phyloP scores from a whole-genome alignment of 1,140 invertebrate species.

The Orius insidiosus region DNA sequence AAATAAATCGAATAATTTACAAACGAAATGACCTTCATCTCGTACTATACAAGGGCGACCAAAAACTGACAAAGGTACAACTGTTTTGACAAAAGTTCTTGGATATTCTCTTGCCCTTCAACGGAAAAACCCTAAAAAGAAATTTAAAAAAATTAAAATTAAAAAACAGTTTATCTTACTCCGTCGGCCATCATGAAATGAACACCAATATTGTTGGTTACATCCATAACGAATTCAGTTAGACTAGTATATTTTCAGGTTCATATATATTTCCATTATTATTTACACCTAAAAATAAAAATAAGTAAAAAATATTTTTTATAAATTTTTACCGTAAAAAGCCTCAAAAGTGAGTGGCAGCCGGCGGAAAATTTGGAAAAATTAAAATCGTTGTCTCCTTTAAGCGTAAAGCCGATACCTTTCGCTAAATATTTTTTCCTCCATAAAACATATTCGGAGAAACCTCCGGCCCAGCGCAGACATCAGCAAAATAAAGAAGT shows the following conservation, averaged over 20 bases:
- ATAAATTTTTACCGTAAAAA: conserved; percentile 60
- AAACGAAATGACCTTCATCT: conserved; percentile 77
- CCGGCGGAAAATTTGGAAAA: conserved; percentile 77
- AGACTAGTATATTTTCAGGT: conserved; percentile 61
- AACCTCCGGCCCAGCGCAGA: conserved; percentile 95
- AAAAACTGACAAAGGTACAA: conserved; percentile 89
- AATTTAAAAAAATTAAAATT: conserved; percentile 6
- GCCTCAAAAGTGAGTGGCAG: conserved; percentile 81
- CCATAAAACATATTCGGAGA: conserved; percentile 90
- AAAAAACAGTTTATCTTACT: conserved; percentile 31
- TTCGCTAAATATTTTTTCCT: conserved; percentile 72
- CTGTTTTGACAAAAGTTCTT: conserved; percentile 91
- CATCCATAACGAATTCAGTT: conserved; percentile 49
- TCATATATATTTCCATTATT: conserved; percentile 82
- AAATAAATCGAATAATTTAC: conserved; percentile 92
- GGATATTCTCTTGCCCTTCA: conserved; percentile 85
- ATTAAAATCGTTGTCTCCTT: conserved; percentile 79
- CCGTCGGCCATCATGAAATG: conserved; percentile 98
- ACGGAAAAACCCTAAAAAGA: conserved; percentile 85
- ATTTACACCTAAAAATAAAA: conserved; percentile 26
- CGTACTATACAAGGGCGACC: conserved; percentile 64
- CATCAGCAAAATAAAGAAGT: conserved; percentile 86
- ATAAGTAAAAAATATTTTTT: background rate
- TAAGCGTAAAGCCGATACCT: conserved; percentile 89
- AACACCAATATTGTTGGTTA: conserved; percentile 64